Evolutionary conservation across 1,140 invertebrate species (phyloP).

Genomic region (Oscheius sp.): DNA sequence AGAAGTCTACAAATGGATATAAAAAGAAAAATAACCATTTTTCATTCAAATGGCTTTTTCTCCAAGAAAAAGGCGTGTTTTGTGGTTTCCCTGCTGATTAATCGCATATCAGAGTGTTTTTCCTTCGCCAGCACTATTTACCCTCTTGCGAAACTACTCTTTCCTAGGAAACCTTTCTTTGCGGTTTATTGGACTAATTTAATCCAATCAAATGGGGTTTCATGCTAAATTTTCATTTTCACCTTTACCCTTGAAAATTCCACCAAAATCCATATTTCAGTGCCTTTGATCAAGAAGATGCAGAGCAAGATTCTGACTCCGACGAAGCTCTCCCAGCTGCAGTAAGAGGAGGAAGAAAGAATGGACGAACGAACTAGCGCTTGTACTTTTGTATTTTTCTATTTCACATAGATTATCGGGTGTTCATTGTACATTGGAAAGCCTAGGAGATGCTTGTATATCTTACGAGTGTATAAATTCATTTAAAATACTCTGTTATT

Average conservation of each 20-base stretch:
- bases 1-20: too few species aligned
- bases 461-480: neutral
- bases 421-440: neutral
- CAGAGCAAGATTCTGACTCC: conserved; percentile 58
- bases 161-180: neutral
- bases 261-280: conserved; percentile 37
- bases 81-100: too few species aligned
- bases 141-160: neutral
- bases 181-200: neutral
- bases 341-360: conserved; percentile 31
- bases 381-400: neutral
- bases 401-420: neutral
- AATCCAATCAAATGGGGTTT: neutral
- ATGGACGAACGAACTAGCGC: neutral
- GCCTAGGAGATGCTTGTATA: too few species aligned
- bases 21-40: too few species aligned
- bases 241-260: neutral
- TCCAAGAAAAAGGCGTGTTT: too few species aligned
- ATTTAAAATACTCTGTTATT: too few species aligned
- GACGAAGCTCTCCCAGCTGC: conserved; percentile 53
- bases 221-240: too few species aligned
- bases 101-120: neutral
- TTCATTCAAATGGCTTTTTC: too few species aligned
- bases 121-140: neutral
- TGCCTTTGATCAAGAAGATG: conserved; percentile 60